A percentile compares a stretch with the other conserved stretches of the same genome.
Evolutionary conservation across 2,797 vertebrate genomes (phyloP).

Genomic region (Linurgus olivaceus): DNA sequence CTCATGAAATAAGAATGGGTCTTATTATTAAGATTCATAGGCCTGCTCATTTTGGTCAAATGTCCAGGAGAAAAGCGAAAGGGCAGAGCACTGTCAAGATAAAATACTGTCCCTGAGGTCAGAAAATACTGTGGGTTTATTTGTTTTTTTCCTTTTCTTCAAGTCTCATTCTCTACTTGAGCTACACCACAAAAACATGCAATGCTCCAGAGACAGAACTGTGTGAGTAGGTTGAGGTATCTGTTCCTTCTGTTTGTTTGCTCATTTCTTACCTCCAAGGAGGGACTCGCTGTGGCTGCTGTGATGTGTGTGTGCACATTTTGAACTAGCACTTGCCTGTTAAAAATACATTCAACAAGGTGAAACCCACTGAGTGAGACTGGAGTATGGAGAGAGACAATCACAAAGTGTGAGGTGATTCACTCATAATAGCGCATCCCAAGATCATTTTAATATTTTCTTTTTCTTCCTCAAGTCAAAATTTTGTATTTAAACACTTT

Average conservation of each 20-base stretch:
- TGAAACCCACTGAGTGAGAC: constrained; percentile 22
- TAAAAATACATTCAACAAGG: constrained; percentile 21
- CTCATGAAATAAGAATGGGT: neutral
- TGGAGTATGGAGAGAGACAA: neutral
- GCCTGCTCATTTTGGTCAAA: neutral
- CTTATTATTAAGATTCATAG: neutral
- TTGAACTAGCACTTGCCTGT: neutral
- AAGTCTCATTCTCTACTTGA: neutral
- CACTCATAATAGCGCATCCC: neutral
- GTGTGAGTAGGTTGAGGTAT: neutral
- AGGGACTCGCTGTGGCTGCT: neutral
- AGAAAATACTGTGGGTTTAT: neutral
- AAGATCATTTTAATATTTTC: neutral
- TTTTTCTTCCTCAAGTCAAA: constrained; percentile 4
- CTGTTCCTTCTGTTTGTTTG: neutral
- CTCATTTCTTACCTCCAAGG: neutral
- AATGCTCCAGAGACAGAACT: neutral
- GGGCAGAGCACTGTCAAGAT: neutral
- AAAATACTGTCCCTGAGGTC: neutral
- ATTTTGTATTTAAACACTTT: neutral
- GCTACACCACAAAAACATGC: neutral
- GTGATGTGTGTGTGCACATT: neutral
- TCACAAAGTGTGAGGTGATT: neutral
- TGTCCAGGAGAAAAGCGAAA: neutral
- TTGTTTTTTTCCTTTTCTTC: neutral